Base-by-base conservation (phyloP, 2,888 invertebrate species). In the Polyommatus iphigenia region DNA sequence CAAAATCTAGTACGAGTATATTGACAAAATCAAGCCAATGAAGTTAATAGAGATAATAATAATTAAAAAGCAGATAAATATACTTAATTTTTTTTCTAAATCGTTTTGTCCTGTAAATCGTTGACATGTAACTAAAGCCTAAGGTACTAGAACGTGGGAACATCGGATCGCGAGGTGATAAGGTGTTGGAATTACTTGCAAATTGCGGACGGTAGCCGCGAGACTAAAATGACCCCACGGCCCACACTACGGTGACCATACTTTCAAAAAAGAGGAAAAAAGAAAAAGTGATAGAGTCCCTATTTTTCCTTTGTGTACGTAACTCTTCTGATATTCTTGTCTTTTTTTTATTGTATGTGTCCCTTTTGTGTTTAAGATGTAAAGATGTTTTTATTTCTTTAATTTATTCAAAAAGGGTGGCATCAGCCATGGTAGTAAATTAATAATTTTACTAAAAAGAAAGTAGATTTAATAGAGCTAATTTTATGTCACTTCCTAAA, bases 101-200 rank as follows among this genome's bases (percentile, higher is more conserved):
- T 59, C 1, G 29, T 32, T 24, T 62, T 8, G 59, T 67, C 15
- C 67, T 67, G 29, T 6, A 32, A 67, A 67, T 15, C 29, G 67
- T 13, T 32, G 1, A 67, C 67, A 67, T 67, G 67, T 32, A 29
- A 15, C 15, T 4, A 15, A 15, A 32, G 67, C 29, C 5, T 67
- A 32, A 76, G 77, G 78, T 79, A 79, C 77, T 76, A 71, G 78
- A 78, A 81, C 83, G 85, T 85, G 85, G 82, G 85, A 85, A 83
- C 82, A 78, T 77, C 76, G 77, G 77, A 82, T 82, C 82, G 54
- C 54, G 54, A 54, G 54, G 54, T 54, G 18, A 18, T 18, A 80
- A 82, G 81, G 82, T 81, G 82, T 82, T 81, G 81, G 83, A 85
- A 89, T 89, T 87, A 85, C 84, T 84, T 82, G 85, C 85, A 86